phyloP scores from a whole-genome alignment of 2,113 vertebrate genomes.

The Saimiri boliviensis region DNA sequence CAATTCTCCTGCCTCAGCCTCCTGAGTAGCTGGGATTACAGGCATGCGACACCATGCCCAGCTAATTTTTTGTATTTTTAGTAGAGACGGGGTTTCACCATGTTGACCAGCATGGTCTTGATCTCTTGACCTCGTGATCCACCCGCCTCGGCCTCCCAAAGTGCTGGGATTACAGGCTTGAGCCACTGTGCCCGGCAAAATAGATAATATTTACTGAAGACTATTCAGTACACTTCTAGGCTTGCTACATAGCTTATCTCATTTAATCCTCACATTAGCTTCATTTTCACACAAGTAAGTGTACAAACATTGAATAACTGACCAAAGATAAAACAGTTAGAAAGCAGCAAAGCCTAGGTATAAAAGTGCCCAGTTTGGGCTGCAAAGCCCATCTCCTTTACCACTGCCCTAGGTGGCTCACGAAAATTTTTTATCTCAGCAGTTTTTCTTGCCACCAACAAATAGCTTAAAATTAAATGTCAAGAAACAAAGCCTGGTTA shows the following conservation, averaged over 20 bases:
- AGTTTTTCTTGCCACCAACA: neutral
- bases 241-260: neutral
- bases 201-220: neutral
- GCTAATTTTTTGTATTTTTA: too few relatives aligned
- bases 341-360: neutral
- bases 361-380: neutral
- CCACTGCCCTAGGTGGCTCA: too few relatives aligned
- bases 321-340: neutral
- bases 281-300: neutral
- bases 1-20: too few relatives aligned
- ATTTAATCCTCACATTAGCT: neutral
- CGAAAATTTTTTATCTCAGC: neutral
- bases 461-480: neutral
- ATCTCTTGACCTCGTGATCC: too few relatives aligned
- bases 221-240: neutral
- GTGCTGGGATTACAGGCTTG: too few relatives aligned
- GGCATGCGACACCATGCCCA: too few relatives aligned
- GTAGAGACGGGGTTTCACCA: too few relatives aligned
- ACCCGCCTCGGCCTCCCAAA: too few relatives aligned
- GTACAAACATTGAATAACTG: neutral
- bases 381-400: neutral
- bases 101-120: too few relatives aligned
- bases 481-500: neutral
- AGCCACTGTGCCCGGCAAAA: too few relatives aligned
- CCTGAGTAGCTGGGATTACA: too few relatives aligned